Evolutionary conservation across 2,113 vertebrate genomes (phyloP).

Genomic region (Calypte anna): DNA sequence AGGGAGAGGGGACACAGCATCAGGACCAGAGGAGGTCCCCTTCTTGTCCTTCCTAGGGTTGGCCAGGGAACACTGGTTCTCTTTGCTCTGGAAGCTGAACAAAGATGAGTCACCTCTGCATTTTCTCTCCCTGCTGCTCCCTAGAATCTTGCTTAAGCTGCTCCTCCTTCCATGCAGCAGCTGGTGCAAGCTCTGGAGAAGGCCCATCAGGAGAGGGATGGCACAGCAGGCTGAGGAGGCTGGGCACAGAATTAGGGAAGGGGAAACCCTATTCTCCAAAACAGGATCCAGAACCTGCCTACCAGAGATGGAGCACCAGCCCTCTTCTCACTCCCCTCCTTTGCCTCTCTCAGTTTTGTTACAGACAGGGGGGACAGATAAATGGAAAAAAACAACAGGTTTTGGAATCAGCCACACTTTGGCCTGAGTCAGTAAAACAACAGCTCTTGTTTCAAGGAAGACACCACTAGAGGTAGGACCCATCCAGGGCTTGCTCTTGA

Average conservation of each 20-base stretch:
- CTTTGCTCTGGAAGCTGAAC: too few species aligned
- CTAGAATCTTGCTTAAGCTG: neutral
- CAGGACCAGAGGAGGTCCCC: neutral
- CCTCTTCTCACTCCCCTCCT: neutral
- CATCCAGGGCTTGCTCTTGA: neutral
- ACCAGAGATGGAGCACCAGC: neutral
- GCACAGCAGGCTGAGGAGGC: neutral
- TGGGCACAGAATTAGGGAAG: neutral
- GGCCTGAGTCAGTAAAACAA: neutral
- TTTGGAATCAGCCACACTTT: neutral
- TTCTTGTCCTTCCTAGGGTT: too few species aligned
- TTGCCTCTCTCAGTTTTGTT: neutral
- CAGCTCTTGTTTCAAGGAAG: neutral
- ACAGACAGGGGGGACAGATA: neutral
- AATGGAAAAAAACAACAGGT: neutral
- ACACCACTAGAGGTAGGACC: neutral
- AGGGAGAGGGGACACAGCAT: neutral
- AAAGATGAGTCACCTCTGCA: too few species aligned
- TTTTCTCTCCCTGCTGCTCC: too few species aligned
- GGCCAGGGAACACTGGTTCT: too few species aligned
- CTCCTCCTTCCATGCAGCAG: neutral
- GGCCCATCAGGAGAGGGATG: neutral
- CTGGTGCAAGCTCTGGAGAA: neutral
- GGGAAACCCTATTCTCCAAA: neutral
- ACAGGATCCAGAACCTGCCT: neutral